Evolutionary conservation across 1,140 invertebrate genomes (phyloP).

Genomic region (Atta colombica): DNA sequence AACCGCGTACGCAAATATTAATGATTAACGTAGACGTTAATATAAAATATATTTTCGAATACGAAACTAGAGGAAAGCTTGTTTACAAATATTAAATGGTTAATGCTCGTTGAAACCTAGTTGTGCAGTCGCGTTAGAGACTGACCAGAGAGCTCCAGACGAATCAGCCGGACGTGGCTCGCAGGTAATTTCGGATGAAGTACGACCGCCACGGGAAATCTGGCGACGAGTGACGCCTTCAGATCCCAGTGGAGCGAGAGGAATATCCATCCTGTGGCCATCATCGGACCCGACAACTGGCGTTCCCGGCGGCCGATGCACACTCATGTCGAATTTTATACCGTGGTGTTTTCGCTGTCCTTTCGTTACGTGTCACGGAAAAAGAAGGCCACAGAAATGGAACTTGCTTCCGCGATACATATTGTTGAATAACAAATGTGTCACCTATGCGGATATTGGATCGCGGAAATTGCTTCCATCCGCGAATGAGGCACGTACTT

Average conservation of each 20-base stretch:
- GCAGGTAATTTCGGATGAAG: slow-evolving; percentile 77
- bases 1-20: background rate
- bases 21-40: background rate
- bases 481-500: background rate
- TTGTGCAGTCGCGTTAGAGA: slow-evolving; percentile 49
- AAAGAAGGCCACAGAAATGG: slow-evolving; percentile 40
- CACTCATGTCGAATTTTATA: slow-evolving; percentile 55
- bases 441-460: background rate
- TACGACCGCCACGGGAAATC: slow-evolving; percentile 78
- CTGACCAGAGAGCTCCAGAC: slow-evolving; percentile 61
- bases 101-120: slow-evolving; percentile 38
- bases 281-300: slow-evolving; percentile 60
- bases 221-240: slow-evolving; percentile 74
- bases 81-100: slow-evolving; percentile 46
- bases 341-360: slow-evolving; percentile 27
- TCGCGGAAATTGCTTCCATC: slow-evolving; percentile 10
- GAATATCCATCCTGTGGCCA: slow-evolving; percentile 68
- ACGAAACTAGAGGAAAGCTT: background rate
- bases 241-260: slow-evolving; percentile 68
- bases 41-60: background rate
- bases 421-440: slow-evolving; percentile 44
- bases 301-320: slow-evolving; percentile 25
- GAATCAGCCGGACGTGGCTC: slow-evolving; percentile 73
- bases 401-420: slow-evolving; percentile 40
- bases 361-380: slow-evolving; percentile 33